Percentiles rank a stretch among this genome's conserved stretches.
These are phyloP conservation scores for Penaeus monodon DNA, from an alignment of 2,888 invertebrate genomes.

Conservation along the genomic window DNA sequence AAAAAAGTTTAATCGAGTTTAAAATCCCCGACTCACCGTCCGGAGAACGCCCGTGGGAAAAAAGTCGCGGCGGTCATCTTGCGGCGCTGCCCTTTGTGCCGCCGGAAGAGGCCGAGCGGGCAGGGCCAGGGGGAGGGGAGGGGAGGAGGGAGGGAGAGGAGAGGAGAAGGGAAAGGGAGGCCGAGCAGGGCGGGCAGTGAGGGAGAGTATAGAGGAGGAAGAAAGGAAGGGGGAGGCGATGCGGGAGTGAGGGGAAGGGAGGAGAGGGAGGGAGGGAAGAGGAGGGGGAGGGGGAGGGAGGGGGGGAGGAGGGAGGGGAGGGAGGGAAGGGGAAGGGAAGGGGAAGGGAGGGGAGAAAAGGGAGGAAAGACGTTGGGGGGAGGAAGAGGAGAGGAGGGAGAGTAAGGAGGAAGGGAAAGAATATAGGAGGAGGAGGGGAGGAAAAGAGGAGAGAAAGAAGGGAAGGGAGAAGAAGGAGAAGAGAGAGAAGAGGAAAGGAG, in stretches of 20 bases:
- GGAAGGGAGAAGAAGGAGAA: no score
- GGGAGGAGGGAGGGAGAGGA: no score
- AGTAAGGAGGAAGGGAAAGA: no score
- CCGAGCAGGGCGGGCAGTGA: neutral
- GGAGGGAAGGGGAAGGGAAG: no score
- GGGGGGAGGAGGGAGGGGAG: no score
- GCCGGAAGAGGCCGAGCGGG: slow-evolving; percentile 17
- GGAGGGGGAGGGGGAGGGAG: no score
- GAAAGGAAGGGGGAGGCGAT: neutral
- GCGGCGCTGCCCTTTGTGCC: slow-evolving; percentile 28
- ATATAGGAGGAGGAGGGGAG: fast-evolving
- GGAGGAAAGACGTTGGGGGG: no score
- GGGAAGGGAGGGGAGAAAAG: no score
- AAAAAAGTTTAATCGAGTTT: slow-evolving; percentile 34
- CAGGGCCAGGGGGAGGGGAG: neutral
- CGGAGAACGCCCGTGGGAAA: slow-evolving; percentile 27
- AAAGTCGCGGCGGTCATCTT: slow-evolving; percentile 24
- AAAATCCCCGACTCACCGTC: slow-evolving; percentile 5
- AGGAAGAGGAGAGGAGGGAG: no score
- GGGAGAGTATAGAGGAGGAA: neutral
- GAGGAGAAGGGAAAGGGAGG: neutral
- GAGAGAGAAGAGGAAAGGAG: no score
- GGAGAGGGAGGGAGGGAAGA: neutral
- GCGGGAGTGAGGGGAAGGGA: no score
- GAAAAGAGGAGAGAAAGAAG: no score